These are phyloP conservation scores for Conger conger DNA, from an alignment of 2,113 vertebrate genomes.

Conservation along the genomic window DNA sequence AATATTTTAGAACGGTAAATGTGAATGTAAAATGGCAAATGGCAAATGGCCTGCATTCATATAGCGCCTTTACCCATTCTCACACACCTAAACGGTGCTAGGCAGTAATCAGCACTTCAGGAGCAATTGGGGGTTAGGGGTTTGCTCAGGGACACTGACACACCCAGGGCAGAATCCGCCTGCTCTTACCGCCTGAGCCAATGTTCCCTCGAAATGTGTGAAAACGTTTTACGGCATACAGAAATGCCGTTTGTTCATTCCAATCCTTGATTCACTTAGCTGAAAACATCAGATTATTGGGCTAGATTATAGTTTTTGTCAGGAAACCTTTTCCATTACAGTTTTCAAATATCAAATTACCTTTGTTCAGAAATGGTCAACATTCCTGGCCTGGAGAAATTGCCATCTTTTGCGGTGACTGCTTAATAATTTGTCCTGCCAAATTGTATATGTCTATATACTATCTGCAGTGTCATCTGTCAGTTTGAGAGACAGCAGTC, in stretches of 20 bases:
- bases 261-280: not conserved
- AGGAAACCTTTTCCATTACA: not conserved
- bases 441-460: too few species aligned
- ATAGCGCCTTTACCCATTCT: too few species aligned
- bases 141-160: too few species aligned
- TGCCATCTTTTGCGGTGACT: not conserved
- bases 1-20: slow-evolving; percentile 22
- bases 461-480: not conserved
- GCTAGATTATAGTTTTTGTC: too few species aligned
- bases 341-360: not conserved
- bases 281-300: not conserved
- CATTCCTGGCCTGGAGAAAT: slow-evolving; percentile 13
- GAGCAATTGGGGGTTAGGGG: too few species aligned
- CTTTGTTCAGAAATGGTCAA: slow-evolving; percentile 1
- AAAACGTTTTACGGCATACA: not conserved
- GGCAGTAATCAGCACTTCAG: too few species aligned
- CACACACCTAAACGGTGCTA: too few species aligned
- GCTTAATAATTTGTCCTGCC: not conserved
- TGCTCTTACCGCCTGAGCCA: too few species aligned
- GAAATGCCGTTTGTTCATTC: not conserved
- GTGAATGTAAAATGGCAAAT: too few species aligned
- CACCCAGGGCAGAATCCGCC: too few species aligned
- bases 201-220: too few species aligned
- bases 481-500: not conserved
- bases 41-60: too few species aligned